Evolutionary conservation across 35 echinoderm and acorn worm species (phyloP).

Genomic region (Patiria miniata): DNA sequence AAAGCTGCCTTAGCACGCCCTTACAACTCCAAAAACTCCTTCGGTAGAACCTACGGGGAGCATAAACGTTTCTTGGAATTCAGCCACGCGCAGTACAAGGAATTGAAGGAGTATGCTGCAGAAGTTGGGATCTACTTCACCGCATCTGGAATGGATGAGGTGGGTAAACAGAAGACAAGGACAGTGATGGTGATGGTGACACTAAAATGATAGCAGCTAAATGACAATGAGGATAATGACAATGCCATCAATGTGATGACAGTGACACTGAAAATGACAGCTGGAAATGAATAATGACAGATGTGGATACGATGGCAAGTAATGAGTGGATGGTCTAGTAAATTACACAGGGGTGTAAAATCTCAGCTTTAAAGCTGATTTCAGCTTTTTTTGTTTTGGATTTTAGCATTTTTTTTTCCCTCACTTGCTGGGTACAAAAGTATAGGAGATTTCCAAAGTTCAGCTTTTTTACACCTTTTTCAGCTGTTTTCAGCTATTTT

Average conservation of each 20-base stretch:
- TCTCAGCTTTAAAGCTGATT: too few relatives aligned
- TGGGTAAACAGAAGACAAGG: conserved; percentile 13
- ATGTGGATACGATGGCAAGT: too few relatives aligned
- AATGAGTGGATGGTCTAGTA: too few relatives aligned
- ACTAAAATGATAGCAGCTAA: neutral
- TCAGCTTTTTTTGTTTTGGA: too few relatives aligned
- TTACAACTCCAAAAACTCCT: conserved; percentile 85
- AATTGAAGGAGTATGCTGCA: conserved; percentile 87
- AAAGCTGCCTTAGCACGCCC: conserved; percentile 87
- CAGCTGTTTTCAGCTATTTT: too few relatives aligned
- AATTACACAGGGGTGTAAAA: too few relatives aligned
- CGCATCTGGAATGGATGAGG: conserved; percentile 99
- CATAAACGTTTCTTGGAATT: conserved; percentile 94
- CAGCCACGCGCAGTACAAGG: conserved; percentile 89
- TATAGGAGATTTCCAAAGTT: too few relatives aligned
- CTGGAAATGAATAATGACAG: too few relatives aligned
- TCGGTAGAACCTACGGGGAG: conserved; percentile 92
- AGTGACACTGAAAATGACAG: too few relatives aligned
- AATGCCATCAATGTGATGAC: neutral
- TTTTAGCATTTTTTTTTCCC: too few relatives aligned
- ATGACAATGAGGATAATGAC: neutral
- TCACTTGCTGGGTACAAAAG: too few relatives aligned
- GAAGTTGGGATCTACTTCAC: conserved; percentile 90
- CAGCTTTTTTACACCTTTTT: too few relatives aligned
- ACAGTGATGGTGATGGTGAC: neutral